Conservation (phyloP, 1,140 invertebrate species). For the Lycorma delicatula region DNA sequence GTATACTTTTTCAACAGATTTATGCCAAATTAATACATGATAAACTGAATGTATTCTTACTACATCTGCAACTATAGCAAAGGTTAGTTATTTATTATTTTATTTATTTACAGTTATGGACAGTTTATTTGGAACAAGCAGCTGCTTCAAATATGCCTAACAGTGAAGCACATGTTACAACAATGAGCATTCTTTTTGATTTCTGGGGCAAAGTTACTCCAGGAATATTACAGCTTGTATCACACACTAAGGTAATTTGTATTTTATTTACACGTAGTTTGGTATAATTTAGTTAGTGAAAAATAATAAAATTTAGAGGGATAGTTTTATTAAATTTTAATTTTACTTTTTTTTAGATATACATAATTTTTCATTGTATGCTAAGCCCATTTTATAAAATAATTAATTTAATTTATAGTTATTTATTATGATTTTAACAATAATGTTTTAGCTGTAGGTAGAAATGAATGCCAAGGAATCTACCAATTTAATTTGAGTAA, state of each 20-base stretch:
- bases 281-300: constrained; percentile 17
- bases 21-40: no score
- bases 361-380: constrained; percentile 14
- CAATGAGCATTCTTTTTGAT: constrained; percentile 83
- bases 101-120: constrained; percentile 70
- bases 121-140: constrained; percentile 91
- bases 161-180: constrained; percentile 58
- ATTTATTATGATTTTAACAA: no score
- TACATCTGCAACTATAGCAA: background rate
- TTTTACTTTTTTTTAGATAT: constrained; percentile 21
- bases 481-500: no score
- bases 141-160: constrained; percentile 55
- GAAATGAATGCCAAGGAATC: no score
- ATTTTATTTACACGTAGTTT: background rate
- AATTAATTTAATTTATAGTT: no score
- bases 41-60: no score
- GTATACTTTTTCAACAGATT: no score
- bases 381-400: no score
- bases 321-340: background rate
- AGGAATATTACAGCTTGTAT: constrained; percentile 84
- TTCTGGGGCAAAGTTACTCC: constrained; percentile 99
- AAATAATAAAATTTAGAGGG: no score
- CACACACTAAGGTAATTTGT: constrained; percentile 81
- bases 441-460: no score
- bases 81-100: background rate